Evolutionary conservation across 1,140 invertebrate genomes (phyloP).

Genomic region (Batillaria attramentaria): DNA sequence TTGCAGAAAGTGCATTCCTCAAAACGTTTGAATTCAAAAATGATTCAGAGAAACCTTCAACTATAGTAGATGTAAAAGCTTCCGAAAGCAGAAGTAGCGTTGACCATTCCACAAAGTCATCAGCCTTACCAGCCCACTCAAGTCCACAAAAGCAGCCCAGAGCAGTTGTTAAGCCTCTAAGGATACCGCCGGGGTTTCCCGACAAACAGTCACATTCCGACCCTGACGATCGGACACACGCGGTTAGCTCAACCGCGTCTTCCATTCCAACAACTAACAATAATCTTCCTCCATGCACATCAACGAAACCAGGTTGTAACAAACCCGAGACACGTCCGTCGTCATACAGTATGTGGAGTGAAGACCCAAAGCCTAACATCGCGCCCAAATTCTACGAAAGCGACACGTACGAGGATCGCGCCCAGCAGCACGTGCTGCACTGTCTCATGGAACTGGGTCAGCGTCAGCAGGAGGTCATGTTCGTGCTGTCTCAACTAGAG

Average conservation of each 20-base stretch:
- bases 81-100: too few relatives aligned
- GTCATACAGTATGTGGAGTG: slow-evolving; percentile 6
- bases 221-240: too few relatives aligned
- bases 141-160: not conserved
- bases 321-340: not conserved
- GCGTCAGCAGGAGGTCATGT: not conserved
- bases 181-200: too few relatives aligned
- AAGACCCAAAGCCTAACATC: not conserved
- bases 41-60: too few relatives aligned
- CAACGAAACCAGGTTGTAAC: not conserved
- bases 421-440: slow-evolving; percentile 16
- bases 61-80: too few relatives aligned
- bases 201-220: too few relatives aligned
- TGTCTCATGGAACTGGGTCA: slow-evolving; percentile 2
- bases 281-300: not conserved
- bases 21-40: too few relatives aligned
- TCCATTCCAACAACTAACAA: not conserved
- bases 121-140: not conserved
- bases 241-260: not conserved
- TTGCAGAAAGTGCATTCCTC: too few relatives aligned
- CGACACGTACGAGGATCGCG: not conserved
- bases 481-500: slow-evolving; percentile 11
- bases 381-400: not conserved
- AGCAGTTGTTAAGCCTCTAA: too few relatives aligned
- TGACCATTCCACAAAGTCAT: too few relatives aligned